Conservation (phyloP, 2,888 invertebrate species). For the Anorthoa munda region DNA sequence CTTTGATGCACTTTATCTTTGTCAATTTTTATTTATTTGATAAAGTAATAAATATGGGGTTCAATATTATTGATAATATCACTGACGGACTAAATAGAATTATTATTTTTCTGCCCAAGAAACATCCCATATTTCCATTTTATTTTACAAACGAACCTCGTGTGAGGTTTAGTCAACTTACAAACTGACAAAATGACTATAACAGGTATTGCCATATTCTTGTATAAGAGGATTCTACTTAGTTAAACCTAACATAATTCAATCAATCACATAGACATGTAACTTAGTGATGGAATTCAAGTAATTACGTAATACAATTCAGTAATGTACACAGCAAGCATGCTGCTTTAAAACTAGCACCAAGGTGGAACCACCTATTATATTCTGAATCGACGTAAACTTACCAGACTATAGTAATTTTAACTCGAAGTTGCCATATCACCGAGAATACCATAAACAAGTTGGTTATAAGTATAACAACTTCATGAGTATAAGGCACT, state of each 20-base stretch:
- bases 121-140: too few relatives aligned
- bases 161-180: background rate
- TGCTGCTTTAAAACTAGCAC: background rate
- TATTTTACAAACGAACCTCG: too few relatives aligned
- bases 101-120: too few relatives aligned
- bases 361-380: slow-evolving; percentile 6
- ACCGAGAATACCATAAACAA: slow-evolving; percentile 30
- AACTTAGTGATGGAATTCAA: slow-evolving; percentile 12
- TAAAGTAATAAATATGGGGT: too few relatives aligned
- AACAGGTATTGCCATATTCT: background rate
- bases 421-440: slow-evolving; percentile 42
- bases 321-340: slow-evolving; percentile 6
- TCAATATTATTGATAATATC: too few relatives aligned
- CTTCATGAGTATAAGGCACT: slow-evolving; percentile 45
- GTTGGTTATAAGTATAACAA: slow-evolving; percentile 32
- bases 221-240: background rate
- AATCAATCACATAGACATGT: slow-evolving; percentile 28
- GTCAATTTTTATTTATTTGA: too few relatives aligned
- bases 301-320: slow-evolving; percentile 8
- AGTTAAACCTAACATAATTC: background rate
- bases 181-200: background rate
- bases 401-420: slow-evolving; percentile 18
- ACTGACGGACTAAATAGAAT: too few relatives aligned
- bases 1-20: too few relatives aligned
- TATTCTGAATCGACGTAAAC: slow-evolving; percentile 31